phyloP scores from a whole-genome alignment of 1,140 invertebrate genomes.

The Brachionus plicatilis region DNA sequence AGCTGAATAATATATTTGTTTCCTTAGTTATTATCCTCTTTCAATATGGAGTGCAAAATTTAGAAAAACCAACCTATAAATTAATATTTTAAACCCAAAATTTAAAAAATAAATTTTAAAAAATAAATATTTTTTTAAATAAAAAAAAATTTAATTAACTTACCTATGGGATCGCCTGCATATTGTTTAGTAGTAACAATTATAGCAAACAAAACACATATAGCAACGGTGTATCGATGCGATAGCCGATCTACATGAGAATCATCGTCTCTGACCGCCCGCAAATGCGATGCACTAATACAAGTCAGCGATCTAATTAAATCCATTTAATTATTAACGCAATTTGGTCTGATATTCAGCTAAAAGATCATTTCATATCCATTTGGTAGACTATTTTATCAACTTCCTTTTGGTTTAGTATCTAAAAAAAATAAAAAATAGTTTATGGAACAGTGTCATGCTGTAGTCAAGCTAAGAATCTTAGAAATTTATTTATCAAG shows the following conservation, averaged over 20 bases:
- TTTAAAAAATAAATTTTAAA: background rate
- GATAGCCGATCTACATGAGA: constrained; percentile 19
- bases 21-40: too few relatives aligned
- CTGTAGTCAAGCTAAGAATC: background rate
- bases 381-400: background rate
- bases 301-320: background rate
- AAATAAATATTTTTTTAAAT: too few relatives aligned
- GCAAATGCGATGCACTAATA: background rate
- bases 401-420: background rate
- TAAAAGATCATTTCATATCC: background rate
- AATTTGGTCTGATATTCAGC: background rate
- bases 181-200: constrained; percentile 34
- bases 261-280: constrained; percentile 31
- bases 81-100: too few relatives aligned
- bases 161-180: constrained; percentile 42
- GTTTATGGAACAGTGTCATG: too few relatives aligned
- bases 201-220: constrained; percentile 31
- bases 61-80: too few relatives aligned
- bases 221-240: constrained; percentile 30
- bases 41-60: too few relatives aligned
- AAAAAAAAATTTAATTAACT: too few relatives aligned
- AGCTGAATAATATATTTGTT: too few relatives aligned
- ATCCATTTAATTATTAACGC: background rate
- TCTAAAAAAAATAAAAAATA: background rate
- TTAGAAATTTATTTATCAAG: background rate